Conservation (phyloP, 2,888 invertebrate species). For the Caenorhabditis angaria region DNA sequence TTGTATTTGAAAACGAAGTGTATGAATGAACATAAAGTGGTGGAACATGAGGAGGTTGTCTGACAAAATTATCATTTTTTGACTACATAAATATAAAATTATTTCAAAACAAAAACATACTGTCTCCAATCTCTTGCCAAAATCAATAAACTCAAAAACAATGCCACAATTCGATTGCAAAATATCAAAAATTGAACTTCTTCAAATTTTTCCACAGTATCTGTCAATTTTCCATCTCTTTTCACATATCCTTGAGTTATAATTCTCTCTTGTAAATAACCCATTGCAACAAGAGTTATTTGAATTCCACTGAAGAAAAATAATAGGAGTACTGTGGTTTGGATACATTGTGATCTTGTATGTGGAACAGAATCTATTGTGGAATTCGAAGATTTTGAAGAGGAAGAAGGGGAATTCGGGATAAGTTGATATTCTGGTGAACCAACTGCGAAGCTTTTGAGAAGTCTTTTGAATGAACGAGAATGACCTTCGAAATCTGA, state of each 20-base stretch:
- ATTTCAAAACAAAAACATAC: slow-evolving; percentile 31
- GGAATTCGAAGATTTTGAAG: neutral
- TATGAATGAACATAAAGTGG: slow-evolving; percentile 94
- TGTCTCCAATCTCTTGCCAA: slow-evolving; percentile 59
- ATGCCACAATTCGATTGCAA: slow-evolving; percentile 89
- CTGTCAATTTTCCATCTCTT: slow-evolving; percentile 51
- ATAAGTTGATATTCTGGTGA: slow-evolving; percentile 57
- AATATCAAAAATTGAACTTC: slow-evolving; percentile 98
- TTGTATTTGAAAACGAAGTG: slow-evolving; percentile 93
- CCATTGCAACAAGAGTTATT: slow-evolving; percentile 83
- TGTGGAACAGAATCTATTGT: slow-evolving; percentile 29
- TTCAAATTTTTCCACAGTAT: slow-evolving; percentile 78
- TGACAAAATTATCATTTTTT: slow-evolving; percentile 16
- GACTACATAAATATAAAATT: neutral
- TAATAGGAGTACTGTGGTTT: slow-evolving; percentile 73
- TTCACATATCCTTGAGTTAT: slow-evolving; percentile 81
- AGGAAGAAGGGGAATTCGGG: neutral
- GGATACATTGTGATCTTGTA: slow-evolving; percentile 25
- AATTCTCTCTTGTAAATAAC: slow-evolving; percentile 94
- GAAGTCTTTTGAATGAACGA: slow-evolving; percentile 19
- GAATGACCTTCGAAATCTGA: slow-evolving; percentile 28
- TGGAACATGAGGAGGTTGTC: slow-evolving; percentile 80
- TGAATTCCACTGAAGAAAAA: slow-evolving; percentile 83
- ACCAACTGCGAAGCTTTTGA: slow-evolving; percentile 62
- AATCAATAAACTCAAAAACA: slow-evolving; percentile 80